Evolutionary conservation across 2,888 invertebrate species (phyloP), one percentile per base, ranked within the genome.

Genomic region (Macaria liturata): DNA sequence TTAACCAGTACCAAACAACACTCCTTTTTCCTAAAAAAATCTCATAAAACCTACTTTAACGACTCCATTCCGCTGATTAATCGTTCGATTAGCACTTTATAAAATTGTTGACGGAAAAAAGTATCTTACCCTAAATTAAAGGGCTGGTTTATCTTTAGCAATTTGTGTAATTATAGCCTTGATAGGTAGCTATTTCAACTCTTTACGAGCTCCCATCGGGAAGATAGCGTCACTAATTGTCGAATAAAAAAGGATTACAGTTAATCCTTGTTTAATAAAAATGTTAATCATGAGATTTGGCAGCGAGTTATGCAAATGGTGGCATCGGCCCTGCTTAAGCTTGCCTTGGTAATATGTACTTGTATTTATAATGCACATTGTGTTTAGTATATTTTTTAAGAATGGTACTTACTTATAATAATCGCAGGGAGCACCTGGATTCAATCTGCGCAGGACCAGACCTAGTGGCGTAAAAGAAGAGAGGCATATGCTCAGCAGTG

Each of bases 191-290:
- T 71, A 75, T 85, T 88, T 79, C 83, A 91, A 91, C 91, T 91
- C 90, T 91, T 91, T 91, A 91, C 88, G 91, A 89, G 75, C 48
- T 70, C 73, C 76, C 76, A 79, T 71, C 70, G 78, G 75, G 78
- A 75, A 82, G 91, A 91, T 91, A 91, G 84, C 86, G 83, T 81
- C 72, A 83, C 91, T 91, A 90, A 91, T 91, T 90, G 91, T 86
- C 91, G 78, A 89, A 91, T 91, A 91, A 91, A 91, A 90, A 91
- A 91, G 91, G 91, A 90, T 91, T 90, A 88, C 69, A 72, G 70
- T 71, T 86, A 87, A 91, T 91, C 91, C 86, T 78, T 82, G 87
- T 90, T 91, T 91, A 91, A 91, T 91, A 91, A 91, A 91, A 91
- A 91, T 91, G 91, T 90, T 91, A 91, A 91, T 91, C 84, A 85